phyloP scores from a whole-genome alignment of 2,797 vertebrate genomes.

The Carcharodon carcharias region DNA sequence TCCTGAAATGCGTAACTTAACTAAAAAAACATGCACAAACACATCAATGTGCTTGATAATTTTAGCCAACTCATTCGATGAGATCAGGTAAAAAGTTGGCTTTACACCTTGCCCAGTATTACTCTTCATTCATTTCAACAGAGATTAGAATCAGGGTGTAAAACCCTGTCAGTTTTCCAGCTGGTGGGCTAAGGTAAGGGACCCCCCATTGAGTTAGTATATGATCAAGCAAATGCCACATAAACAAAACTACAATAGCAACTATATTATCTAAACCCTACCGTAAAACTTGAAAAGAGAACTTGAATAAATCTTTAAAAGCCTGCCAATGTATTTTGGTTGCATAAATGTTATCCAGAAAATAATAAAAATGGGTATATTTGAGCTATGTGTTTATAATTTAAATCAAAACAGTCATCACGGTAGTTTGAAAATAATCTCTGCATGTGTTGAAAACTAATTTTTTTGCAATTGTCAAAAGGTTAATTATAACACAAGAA shows the following conservation, averaged over 20 bases:
- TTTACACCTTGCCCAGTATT: background rate
- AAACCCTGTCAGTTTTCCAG: background rate
- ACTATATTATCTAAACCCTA: background rate
- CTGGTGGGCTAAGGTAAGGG: background rate
- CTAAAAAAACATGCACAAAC: background rate
- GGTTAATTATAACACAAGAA: constrained; percentile 9
- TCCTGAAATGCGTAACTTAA: background rate
- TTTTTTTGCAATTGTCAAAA: background rate
- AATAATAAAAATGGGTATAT: background rate
- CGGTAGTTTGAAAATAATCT: constrained; percentile 10
- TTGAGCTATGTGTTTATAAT: background rate
- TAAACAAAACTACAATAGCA: background rate
- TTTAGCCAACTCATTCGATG: background rate
- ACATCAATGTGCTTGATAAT: background rate
- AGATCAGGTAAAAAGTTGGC: background rate
- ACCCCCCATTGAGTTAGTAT: no score
- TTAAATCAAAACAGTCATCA: background rate
- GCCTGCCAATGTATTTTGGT: no score
- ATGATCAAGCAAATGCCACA: background rate
- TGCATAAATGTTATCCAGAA: background rate
- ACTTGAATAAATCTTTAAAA: background rate
- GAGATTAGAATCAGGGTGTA: background rate
- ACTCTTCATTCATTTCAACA: background rate
- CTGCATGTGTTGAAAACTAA: constrained; percentile 1
- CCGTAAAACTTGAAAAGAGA: background rate